Evolutionary conservation across 2,113 vertebrate genomes (phyloP).

Genomic region (Etia nguti): DNA sequence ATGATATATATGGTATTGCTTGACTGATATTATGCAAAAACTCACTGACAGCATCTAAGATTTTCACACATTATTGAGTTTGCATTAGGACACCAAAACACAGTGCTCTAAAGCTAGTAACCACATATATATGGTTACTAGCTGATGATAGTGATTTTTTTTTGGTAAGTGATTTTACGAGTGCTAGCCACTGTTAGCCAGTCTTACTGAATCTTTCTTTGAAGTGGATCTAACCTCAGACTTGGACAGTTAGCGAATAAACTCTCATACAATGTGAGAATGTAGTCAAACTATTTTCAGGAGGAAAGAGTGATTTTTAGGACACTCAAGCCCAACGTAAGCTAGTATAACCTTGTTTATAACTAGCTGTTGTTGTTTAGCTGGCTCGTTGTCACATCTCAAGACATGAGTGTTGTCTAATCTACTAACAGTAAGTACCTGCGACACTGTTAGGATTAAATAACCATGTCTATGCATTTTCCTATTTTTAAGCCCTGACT

Average conservation of each 20-base stretch:
- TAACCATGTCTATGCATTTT: not conserved
- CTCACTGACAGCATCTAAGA: not conserved
- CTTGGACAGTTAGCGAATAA: not conserved
- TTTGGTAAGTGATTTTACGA: not conserved
- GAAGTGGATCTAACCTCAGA: not conserved
- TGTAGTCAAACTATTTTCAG: not conserved
- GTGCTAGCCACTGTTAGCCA: not conserved
- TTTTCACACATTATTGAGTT: no score
- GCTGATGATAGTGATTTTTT: no score
- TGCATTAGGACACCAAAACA: no score
- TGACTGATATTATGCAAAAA: not conserved
- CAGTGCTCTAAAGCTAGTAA: no score
- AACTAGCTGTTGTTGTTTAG: not conserved
- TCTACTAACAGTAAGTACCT: not conserved
- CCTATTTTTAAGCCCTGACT: no score
- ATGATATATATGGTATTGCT: not conserved
- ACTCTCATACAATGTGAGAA: not conserved
- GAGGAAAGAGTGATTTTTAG: not conserved
- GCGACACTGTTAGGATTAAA: not conserved
- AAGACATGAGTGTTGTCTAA: not conserved
- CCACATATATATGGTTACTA: no score
- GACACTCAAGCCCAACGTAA: not conserved
- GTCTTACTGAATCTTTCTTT: not conserved
- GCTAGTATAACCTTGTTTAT: not conserved
- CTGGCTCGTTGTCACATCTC: not conserved